Conservation (phyloP, 2,888 invertebrate species). For the Mystacides longicornis region DNA sequence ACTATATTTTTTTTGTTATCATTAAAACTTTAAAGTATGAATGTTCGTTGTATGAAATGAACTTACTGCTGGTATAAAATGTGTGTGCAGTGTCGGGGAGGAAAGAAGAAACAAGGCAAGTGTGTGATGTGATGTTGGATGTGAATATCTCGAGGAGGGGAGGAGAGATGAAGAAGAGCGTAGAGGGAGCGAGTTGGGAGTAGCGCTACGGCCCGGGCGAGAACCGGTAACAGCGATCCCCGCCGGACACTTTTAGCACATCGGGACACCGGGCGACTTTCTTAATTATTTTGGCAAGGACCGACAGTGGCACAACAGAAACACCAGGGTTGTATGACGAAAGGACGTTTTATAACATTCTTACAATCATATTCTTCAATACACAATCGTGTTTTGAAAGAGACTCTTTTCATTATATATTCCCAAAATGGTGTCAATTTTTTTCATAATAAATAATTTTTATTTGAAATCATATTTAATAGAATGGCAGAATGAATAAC, state of each 20-base stretch:
- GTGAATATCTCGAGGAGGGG: constrained; percentile 22
- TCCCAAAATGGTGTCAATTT: constrained; percentile 15
- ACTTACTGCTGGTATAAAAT: constrained; percentile 24
- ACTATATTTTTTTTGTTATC: too few species aligned
- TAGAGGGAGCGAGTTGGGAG: constrained; percentile 36
- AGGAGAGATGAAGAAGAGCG: constrained; percentile 41
- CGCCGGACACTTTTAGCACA: constrained; percentile 56
- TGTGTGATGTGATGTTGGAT: not conserved
- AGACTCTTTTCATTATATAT: constrained; percentile 10
- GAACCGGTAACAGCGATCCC: constrained; percentile 45
- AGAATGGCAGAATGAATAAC: too few species aligned
- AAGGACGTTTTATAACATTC: constrained; percentile 30
- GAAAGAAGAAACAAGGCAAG: constrained; percentile 42
- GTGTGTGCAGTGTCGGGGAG: constrained; percentile 49
- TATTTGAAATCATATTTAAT: too few species aligned
- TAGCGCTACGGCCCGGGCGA: constrained; percentile 52
- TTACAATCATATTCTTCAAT: constrained; percentile 33
- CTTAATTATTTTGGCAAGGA: constrained; percentile 75
- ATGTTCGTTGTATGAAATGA: constrained; percentile 27
- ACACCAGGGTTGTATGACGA: constrained; percentile 51
- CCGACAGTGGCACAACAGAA: constrained; percentile 49
- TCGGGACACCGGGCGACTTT: constrained; percentile 56
- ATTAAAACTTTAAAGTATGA: too few species aligned
- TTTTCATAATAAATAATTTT: not conserved
- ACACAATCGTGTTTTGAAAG: constrained; percentile 43